Conservation (phyloP, 1,140 invertebrate species). For the Hyposmocoma kahamanoa region DNA sequence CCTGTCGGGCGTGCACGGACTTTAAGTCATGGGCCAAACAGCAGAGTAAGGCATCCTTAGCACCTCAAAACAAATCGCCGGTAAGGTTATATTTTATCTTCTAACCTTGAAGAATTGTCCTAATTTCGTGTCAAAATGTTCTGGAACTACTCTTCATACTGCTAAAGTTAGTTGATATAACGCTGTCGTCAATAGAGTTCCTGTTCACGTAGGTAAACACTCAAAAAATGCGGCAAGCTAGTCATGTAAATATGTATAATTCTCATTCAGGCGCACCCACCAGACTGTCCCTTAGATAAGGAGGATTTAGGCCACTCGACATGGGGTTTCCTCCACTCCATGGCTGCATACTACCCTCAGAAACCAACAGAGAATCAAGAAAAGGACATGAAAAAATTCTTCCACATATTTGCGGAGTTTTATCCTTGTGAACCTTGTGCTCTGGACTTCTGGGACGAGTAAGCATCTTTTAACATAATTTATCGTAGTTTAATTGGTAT, state of each 20-base stretch:
- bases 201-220: no score
- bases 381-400: conserved; percentile 87
- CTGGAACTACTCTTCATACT: no score
- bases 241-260: no score
- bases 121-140: no score
- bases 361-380: conserved; percentile 84
- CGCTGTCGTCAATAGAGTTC: no score
- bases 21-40: conserved; percentile 83
- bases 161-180: no score
- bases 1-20: conserved; percentile 82
- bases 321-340: conserved; percentile 97
- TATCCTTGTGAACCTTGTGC: conserved; percentile 97
- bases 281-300: conserved; percentile 85
- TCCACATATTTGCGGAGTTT: conserved; percentile 90
- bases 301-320: conserved; percentile 83
- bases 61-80: conserved; percentile 32
- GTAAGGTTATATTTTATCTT: conserved; percentile 48
- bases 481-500: no score
- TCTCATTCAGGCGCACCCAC: conserved; percentile 14
- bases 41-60: conserved; percentile 64
- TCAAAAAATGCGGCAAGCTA: no score
- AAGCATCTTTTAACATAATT: conserved; percentile 51
- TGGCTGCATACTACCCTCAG: conserved; percentile 96
- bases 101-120: background rate
- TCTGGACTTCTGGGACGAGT: conserved; percentile 89